Percentiles rank a stretch among this genome's conserved stretches.
These are phyloP conservation scores for Leptocoma aspasia DNA, from an alignment of 2,113 vertebrate genomes.

Conservation along the genomic window DNA sequence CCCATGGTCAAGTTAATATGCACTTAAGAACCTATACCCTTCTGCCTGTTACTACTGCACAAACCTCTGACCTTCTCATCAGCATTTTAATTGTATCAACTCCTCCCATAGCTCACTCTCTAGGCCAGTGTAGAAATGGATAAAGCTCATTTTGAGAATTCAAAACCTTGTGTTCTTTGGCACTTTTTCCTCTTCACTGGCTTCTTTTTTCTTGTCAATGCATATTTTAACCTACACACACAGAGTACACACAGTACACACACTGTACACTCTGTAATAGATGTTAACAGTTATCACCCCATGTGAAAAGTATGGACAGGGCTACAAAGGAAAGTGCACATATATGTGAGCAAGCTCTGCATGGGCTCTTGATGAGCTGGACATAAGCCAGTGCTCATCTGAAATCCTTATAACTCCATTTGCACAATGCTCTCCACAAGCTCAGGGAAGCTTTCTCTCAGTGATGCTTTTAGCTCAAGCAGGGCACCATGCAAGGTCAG, in stretches of 20 bases:
- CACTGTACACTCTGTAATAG: neutral
- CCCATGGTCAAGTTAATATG: neutral
- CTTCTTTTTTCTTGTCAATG: neutral
- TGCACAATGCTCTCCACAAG: neutral
- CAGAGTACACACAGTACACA: neutral
- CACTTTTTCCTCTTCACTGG: slow-evolving; percentile 19
- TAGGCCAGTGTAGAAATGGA: neutral
- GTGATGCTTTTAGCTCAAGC: neutral
- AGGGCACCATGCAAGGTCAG: neutral
- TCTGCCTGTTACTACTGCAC: neutral
- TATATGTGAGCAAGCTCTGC: neutral
- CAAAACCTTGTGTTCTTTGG: neutral
- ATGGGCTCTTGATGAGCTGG: neutral
- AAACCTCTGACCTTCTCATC: neutral
- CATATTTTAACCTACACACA: neutral
- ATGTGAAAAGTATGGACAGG: neutral
- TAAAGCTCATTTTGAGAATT: neutral
- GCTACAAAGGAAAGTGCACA: neutral
- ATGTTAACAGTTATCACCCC: neutral
- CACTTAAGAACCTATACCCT: neutral
- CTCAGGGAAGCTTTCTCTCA: neutral
- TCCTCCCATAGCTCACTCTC: neutral
- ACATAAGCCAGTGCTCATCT: neutral
- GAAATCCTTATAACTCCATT: neutral
- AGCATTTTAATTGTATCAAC: neutral